Base-by-base conservation (phyloP, 2,888 invertebrate species). In the Cryptocheilus praepositus region DNA sequence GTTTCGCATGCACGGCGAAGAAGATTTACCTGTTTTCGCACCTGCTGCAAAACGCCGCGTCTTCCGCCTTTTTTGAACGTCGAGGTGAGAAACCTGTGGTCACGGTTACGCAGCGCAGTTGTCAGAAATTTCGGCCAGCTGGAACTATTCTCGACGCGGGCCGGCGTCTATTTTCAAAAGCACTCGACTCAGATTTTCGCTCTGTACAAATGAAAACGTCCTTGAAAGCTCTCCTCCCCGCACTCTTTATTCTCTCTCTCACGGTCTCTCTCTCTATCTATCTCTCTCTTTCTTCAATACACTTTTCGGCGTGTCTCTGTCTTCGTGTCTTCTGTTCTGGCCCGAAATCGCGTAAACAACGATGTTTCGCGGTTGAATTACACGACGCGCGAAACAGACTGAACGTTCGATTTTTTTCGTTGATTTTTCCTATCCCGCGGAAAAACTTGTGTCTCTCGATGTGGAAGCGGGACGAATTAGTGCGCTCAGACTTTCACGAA, bases 121-220 rank as follows among this genome's bases (percentile, higher is more conserved):
- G 16, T 54, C 68, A 51, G 53, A 53, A 63, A 75, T 63, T 67
- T 55, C 56, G 57, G 66, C 70, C 74, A 70, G 60, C 66, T 68
- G 67, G 68, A 70, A 74, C 68, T 71, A 60, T 74, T 64, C 64
- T 70, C 53, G 67, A 44, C 46, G 58, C 15, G 22, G 64, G 51
- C 54, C 36, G 36, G 36, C 36, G 36, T 73, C 70, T 71, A 70
- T 74, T 71, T 73, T 69, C 67, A 64, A 69, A 65, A 64, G 52
- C 45, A 57, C 67, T 60, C 49, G 58, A 44, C 19, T 36, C 44
- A 45, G 45, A 45, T 54, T 45, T 43, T 54, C 60, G 19, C 13
- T 22, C 62, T 70, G 61, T 58, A 58, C 44, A 22, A 67, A 66
- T 15, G 55, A 53, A 44, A 67, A 63, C 49, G 58, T 18, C 59